A percentile compares a stretch with the other conserved stretches of the same genome.
These are phyloP conservation scores for Rugalucina vietnamica DNA, from an alignment of 2,888 invertebrate species.

Conservation along the genomic window DNA sequence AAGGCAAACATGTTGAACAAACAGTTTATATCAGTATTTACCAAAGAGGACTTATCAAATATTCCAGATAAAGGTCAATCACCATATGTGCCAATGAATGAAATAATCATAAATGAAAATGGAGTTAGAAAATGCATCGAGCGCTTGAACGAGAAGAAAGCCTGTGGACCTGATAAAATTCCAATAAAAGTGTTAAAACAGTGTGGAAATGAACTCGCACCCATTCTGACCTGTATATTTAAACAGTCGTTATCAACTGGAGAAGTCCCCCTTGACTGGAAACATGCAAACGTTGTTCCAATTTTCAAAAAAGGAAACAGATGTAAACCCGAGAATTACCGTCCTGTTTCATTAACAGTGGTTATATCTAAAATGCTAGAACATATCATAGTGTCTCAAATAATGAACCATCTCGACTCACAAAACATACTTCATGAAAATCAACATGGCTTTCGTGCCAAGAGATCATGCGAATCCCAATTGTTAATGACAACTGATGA, in stretches of 20 bases:
- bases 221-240: neutral
- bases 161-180: constrained; percentile 14
- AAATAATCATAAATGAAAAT: neutral
- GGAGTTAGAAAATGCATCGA: neutral
- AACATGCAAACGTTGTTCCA: constrained; percentile 16
- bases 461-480: neutral
- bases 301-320: constrained; percentile 6
- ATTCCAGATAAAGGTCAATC: neutral
- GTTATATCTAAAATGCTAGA: constrained; percentile 16
- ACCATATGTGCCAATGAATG: neutral
- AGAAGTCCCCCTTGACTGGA: constrained; percentile 18
- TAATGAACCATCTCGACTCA: constrained; percentile 4
- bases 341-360: constrained; percentile 24
- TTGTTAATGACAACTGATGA: constrained; percentile 14
- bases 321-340: constrained; percentile 1
- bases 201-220: neutral
- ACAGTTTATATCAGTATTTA: constrained; percentile 18
- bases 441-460: constrained; percentile 30
- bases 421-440: neutral
- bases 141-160: neutral
- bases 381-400: neutral
- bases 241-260: constrained; percentile 9
- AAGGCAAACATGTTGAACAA: too few relatives aligned
- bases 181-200: constrained; percentile 4
- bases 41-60: neutral